These are phyloP conservation scores for Dasyurus viverrinus DNA, from an alignment of 2,113 vertebrate species.

Conservation along the genomic window DNA sequence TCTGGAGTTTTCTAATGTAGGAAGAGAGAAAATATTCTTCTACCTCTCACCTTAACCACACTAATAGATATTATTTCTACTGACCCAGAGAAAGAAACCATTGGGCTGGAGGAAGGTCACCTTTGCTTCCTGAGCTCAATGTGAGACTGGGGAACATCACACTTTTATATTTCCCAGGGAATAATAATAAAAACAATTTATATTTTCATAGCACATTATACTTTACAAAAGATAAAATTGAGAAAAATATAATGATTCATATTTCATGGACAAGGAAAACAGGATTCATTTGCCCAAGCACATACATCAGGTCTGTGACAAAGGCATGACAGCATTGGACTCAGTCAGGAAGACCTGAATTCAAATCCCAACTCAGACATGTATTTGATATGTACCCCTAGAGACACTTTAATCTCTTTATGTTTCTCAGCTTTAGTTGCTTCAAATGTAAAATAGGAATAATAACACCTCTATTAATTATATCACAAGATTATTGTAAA, in stretches of 20 bases:
- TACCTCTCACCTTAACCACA: not conserved
- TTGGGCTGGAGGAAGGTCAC: not conserved
- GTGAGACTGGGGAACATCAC: not conserved
- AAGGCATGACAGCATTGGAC: not conserved
- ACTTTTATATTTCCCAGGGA: not conserved
- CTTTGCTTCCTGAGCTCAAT: slow-evolving; percentile 31
- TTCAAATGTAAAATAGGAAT: not conserved
- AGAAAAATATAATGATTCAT: not conserved
- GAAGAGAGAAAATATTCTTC: not conserved
- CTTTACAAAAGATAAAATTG: not conserved
- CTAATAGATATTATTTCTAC: not conserved
- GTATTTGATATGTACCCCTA: not conserved
- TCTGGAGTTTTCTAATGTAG: not conserved
- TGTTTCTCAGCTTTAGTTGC: not conserved
- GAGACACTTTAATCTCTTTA: not conserved
- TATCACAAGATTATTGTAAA: not conserved
- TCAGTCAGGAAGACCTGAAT: not conserved
- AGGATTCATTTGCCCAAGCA: not conserved
- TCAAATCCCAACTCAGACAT: not conserved
- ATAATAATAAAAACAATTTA: not conserved
- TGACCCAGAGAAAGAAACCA: not conserved
- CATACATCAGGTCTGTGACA: not conserved
- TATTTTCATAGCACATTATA: not conserved
- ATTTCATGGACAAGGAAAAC: slow-evolving; percentile 15
- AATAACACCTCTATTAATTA: not conserved